Evolutionary conservation across 1,140 invertebrate genomes (phyloP), one percentile per base, ranked within the genome.

Genomic region (Drosophila santomea): DNA sequence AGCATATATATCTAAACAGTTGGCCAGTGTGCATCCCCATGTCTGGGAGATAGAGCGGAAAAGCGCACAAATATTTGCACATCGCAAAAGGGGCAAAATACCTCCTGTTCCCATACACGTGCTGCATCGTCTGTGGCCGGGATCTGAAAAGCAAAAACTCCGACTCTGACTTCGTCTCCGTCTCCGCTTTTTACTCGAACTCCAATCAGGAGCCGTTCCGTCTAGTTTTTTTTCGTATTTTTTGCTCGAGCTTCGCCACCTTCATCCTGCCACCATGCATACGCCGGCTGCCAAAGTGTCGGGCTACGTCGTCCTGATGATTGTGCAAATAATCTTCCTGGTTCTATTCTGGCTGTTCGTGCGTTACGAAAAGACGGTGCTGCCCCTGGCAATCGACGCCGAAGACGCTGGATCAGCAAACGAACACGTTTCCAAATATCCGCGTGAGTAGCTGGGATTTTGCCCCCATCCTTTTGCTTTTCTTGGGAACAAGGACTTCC

Each of bases 281-380:
- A 85, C 90, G 59, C 72, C 89, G 60, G 74, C 64, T 52, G 45
- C 66, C 48, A 89, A 91, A 76, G 84, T 91, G 62, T 89, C 91
- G 74, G 92, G 92, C 61, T 92, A 88, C 64, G 59, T 92, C 60
- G 75, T 66, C 78, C 86, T 92, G 67, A 78, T 92, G 74, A 85
- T 83, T 89, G 85, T 93, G 82, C 92, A 93, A 92, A 91, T 93
- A 76, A 79, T 91, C 72, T 89, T 93, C 57, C 73, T 93, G 60
- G 74, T 86, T 32, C 74, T 92, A 56, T 93, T 84, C 78, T 92
- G 90, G 86, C 55, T 92, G 73, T 93, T 91, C 81, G 92, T 92
- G 82, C 91, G 90, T 78, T 93, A 93, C 72, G 80, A 89, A 59
- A 82, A 92, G 74, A 78, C 82, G 62, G 78, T 78, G n/a, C 35